phyloP scores from a whole-genome alignment of 2,888 invertebrate genomes.

The Nymphalis polychloros region DNA sequence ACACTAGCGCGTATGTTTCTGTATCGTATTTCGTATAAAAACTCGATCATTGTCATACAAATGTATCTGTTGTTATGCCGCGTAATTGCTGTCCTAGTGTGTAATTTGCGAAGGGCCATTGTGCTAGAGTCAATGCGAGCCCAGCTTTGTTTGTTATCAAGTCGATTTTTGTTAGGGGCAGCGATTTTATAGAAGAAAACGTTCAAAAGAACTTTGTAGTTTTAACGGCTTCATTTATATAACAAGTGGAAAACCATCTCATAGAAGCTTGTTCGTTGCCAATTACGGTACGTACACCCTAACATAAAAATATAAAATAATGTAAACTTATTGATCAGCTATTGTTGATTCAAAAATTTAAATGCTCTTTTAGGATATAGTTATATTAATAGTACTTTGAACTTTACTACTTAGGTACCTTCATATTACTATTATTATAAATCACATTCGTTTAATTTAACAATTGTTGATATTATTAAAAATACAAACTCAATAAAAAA shows the following conservation, averaged over 20 bases:
- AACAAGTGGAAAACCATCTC: constrained; percentile 4
- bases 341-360: too few species aligned
- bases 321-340: too few species aligned
- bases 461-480: too few species aligned
- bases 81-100: constrained; percentile 72
- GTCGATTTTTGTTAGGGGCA: constrained; percentile 34
- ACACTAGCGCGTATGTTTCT: constrained; percentile 33
- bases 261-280: neutral
- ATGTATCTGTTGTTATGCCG: constrained; percentile 75
- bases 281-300: too few species aligned
- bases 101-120: constrained; percentile 73
- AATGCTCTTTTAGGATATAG: too few species aligned
- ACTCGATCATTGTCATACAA: constrained; percentile 78
- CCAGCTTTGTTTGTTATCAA: constrained; percentile 50
- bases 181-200: constrained; percentile 21
- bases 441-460: too few species aligned
- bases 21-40: constrained; percentile 72
- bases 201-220: neutral
- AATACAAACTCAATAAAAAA: too few species aligned
- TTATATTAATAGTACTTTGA: too few species aligned
- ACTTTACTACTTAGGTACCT: too few species aligned
- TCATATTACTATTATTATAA: too few species aligned
- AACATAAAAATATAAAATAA: too few species aligned
- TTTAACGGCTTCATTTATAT: constrained; percentile 23
- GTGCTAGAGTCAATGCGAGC: constrained; percentile 57